Base-by-base conservation (phyloP, 2,113 vertebrate genomes). In the Corynorhinus townsendii region DNA sequence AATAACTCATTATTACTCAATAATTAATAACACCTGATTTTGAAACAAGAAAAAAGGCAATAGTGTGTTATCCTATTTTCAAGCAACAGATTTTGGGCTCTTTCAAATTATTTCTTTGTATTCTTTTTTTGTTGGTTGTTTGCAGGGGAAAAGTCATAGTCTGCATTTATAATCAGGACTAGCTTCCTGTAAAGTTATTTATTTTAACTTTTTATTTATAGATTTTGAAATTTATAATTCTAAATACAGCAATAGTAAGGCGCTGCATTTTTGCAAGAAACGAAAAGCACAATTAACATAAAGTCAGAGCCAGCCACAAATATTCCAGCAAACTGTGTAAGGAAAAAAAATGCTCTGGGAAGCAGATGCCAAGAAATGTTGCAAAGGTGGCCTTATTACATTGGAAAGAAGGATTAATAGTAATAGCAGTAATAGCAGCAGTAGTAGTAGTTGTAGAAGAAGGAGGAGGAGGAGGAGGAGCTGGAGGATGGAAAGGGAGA, bases 171-270 rank as follows among this genome's bases (percentile, higher is more conserved):
- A 96, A 97, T 97, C 95, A 89, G 97, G 94, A 96, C 94, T 96
- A 79, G 94, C 97, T 97, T 97, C 95, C 96, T 97, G 95, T 97
- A 96, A 97, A 97, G 96, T 96, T 96, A 97, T 97, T 97, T 97
- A 96, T 97, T 97, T 96, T 96, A 97, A 97, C 95, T 96, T 97
- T 96, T 95, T 97, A 97, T 97, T 97, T 97, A 97, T 97, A 97
- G 97, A 96, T 96, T 97, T 97, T 97, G 96, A 97, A 97, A 96
- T 97, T 97, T 97, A 95, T 92, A 97, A 97, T 97, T 97, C 96
- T 97, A 96, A 97, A 97, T 97, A 96, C 88, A 96, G 96, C 95
- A 93, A 86, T 96, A 97, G 95, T 97, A 95, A 97, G 85, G 91
- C 92, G 64, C 93, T 97, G 96, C 96, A 97, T 96, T 97, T 97